These are phyloP conservation scores for Drosophila kikkawai DNA, from an alignment of 1,140 invertebrate genomes.

Conservation along the genomic window DNA sequence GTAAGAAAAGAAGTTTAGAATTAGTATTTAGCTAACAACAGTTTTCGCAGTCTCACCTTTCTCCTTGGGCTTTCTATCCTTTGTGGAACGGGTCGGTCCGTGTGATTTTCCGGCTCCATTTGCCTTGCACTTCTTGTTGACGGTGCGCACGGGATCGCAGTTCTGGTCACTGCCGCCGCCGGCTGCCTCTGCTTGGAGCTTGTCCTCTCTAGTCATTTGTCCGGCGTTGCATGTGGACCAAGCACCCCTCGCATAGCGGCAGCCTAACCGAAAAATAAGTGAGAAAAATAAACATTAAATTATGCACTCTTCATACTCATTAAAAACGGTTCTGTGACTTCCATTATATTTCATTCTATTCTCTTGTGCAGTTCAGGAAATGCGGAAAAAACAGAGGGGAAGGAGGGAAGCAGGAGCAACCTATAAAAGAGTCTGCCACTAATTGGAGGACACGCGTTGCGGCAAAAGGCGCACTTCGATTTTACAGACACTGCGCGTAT, in stretches of 20 bases:
- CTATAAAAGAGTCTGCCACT: constrained; percentile 20
- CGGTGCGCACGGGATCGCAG: constrained; percentile 88
- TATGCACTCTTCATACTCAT: constrained; percentile 5
- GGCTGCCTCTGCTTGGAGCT: constrained; percentile 88
- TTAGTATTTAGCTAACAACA: background rate
- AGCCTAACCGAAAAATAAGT: constrained; percentile 84
- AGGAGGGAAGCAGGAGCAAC: background rate
- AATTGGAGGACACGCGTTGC: constrained; percentile 38
- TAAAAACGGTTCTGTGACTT: background rate
- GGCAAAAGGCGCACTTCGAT: constrained; percentile 23
- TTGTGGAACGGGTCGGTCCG: constrained; percentile 34
- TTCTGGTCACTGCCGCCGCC: constrained; percentile 42
- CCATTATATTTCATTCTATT: constrained; percentile 5
- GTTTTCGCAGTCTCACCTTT: constrained; percentile 55
- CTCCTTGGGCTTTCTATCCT: constrained; percentile 82
- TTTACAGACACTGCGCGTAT: constrained; percentile 19
- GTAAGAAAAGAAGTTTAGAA: background rate
- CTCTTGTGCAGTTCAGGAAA: constrained; percentile 27
- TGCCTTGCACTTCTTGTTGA: constrained; percentile 87
- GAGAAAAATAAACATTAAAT: constrained; percentile 1
- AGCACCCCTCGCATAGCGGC: constrained; percentile 92
- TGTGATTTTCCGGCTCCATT: constrained; percentile 27
- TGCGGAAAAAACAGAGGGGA: constrained; percentile 10
- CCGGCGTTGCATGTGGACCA: constrained; percentile 92
- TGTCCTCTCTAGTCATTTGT: constrained; percentile 89